Percentiles rank a stretch among this genome's conserved stretches.
These are phyloP conservation scores for Geotrypetes seraphini DNA, from an alignment of 2,797 vertebrate species.

Conservation along the genomic window DNA sequence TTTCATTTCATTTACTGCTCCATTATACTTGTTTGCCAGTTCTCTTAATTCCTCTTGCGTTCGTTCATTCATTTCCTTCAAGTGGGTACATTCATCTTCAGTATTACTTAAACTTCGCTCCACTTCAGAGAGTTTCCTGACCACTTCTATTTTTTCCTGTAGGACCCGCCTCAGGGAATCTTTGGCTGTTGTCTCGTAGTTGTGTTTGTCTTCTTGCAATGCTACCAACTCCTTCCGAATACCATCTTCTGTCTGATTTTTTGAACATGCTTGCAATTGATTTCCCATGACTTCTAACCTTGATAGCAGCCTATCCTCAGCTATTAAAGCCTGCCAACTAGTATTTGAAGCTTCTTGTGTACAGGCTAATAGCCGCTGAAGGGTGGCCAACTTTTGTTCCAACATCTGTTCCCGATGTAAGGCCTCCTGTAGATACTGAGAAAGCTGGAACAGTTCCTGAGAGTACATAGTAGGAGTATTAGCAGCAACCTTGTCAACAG, in stretches of 20 bases:
- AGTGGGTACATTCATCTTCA: slow-evolving; percentile 96
- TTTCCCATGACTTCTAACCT: slow-evolving; percentile 97
- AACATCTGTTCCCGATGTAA: slow-evolving; percentile 99
- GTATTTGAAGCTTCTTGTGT: slow-evolving; percentile 97
- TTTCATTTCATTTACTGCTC: slow-evolving; percentile 93
- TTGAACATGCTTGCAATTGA: slow-evolving; percentile 91
- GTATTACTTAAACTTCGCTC: slow-evolving; percentile 96
- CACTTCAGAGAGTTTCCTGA: slow-evolving; percentile 93
- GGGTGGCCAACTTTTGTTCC: slow-evolving; percentile 96
- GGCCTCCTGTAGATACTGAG: slow-evolving; percentile 99
- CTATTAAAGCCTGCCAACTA: slow-evolving; percentile 99
- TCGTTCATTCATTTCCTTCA: slow-evolving; percentile 95
- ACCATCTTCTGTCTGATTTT: slow-evolving; percentile 95
- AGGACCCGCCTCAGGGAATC: slow-evolving; percentile 95
- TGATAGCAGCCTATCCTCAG: slow-evolving; percentile 94
- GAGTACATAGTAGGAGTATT: slow-evolving; percentile 99
- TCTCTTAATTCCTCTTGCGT: slow-evolving; percentile 91
- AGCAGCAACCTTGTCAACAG: slow-evolving; percentile 97
- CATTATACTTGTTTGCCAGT: slow-evolving; percentile 94
- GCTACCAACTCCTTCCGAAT: slow-evolving; percentile 91
- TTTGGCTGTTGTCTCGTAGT: slow-evolving; percentile 96
- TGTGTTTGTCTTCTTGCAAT: slow-evolving; percentile 96
- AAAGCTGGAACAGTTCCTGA: slow-evolving; percentile 99
- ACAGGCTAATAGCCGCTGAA: slow-evolving; percentile 86
- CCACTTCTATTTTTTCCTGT: slow-evolving; percentile 98